Conservation (phyloP, 2,113 vertebrate species). For the Corythoichthys intestinalis region DNA sequence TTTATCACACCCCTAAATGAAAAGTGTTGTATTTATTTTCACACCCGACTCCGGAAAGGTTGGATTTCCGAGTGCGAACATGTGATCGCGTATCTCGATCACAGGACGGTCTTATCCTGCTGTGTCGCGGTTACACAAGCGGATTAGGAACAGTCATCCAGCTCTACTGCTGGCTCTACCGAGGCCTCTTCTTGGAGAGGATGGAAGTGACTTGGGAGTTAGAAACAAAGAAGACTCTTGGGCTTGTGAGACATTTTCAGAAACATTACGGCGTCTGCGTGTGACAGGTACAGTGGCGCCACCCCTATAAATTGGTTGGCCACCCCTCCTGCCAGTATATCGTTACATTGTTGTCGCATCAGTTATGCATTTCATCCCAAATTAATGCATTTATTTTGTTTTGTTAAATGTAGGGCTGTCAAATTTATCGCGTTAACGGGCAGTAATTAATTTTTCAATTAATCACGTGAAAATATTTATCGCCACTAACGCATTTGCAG, state of each 20-base stretch:
- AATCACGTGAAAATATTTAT: no score
- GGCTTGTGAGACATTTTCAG: neutral
- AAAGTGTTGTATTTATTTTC: conserved; percentile 59
- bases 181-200: neutral
- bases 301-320: no score
- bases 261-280: neutral
- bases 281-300: neutral
- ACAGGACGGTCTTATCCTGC: conserved; percentile 5
- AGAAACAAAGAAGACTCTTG: neutral
- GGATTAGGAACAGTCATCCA: conserved; percentile 2
- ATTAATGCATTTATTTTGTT: no score
- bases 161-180: neutral
- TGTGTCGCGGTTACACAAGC: conserved; percentile 57
- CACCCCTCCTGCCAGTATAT: no score
- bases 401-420: no score
- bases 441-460: no score
- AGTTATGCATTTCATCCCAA: no score
- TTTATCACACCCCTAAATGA: neutral
- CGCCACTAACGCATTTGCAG: no score
- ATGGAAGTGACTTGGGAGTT: neutral
- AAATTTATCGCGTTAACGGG: no score
- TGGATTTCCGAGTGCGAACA: conserved; percentile 18
- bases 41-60: conserved; percentile 22
- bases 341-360: no score
- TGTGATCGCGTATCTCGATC: neutral